Conservation (phyloP, 2,888 invertebrate genomes). For the Lepas anatifera region DNA sequence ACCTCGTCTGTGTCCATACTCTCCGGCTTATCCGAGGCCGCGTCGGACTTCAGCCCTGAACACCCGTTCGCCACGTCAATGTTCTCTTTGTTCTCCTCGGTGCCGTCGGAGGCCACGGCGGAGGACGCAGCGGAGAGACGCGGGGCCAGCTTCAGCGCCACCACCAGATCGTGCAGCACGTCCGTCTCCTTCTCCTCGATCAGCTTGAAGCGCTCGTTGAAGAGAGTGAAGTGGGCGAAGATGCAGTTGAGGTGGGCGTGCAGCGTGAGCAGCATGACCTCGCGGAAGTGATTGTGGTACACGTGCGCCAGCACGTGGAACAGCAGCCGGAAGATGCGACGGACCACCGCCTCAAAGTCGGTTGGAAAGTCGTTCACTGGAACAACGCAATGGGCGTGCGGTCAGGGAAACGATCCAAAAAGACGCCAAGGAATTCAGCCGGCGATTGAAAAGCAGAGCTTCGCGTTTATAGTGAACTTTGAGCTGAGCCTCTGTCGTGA, state of each 20-base stretch:
- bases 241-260: conserved; percentile 96
- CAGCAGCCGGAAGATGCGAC: conserved; percentile 89
- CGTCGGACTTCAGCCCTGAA: too few species aligned
- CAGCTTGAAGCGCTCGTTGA: conserved; percentile 72
- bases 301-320: conserved; percentile 97
- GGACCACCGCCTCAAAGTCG: conserved; percentile 85
- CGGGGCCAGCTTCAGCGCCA: conserved; percentile 47
- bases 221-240: conserved; percentile 86
- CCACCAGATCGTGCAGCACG: conserved; percentile 79
- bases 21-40: not conserved
- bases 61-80: conserved; percentile 10
- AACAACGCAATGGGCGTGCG: too few species aligned
- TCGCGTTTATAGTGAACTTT: too few species aligned
- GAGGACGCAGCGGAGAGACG: conserved; percentile 6
- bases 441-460: too few species aligned
- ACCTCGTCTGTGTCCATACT: not conserved
- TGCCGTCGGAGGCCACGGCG: conserved; percentile 16
- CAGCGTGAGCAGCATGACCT: conserved; percentile 81
- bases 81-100: conserved; percentile 21
- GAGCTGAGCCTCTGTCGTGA: too few species aligned
- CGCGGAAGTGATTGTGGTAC: conserved; percentile 94
- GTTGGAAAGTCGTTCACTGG: conserved; percentile 86
- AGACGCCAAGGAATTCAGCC: too few species aligned
- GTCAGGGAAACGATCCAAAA: too few species aligned
- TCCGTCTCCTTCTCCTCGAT: conserved; percentile 94